Percentiles rank a stretch among this genome's conserved stretches.
These are phyloP conservation scores for Merops nubicus DNA, from an alignment of 2,113 vertebrate genomes.

Conservation along the genomic window DNA sequence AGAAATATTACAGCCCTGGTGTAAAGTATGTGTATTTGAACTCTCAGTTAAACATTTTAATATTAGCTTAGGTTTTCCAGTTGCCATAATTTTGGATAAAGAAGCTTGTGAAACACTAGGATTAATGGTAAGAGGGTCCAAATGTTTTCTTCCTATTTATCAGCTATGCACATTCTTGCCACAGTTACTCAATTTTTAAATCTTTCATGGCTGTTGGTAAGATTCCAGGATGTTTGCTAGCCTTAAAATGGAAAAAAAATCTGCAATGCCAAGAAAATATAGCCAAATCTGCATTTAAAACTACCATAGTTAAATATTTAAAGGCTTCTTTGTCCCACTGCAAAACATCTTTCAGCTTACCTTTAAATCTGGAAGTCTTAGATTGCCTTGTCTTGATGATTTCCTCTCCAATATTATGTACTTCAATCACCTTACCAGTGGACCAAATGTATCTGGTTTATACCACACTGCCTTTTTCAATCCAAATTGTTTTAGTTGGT, in stretches of 20 bases:
- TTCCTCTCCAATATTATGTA: constrained; percentile 60
- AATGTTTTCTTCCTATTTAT: constrained; percentile 68
- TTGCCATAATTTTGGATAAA: constrained; percentile 43
- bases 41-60: constrained; percentile 31
- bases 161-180: constrained; percentile 69
- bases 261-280: constrained; percentile 73
- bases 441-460: constrained; percentile 58
- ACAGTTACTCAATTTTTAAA: constrained; percentile 77
- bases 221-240: constrained; percentile 77
- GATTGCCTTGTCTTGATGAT: constrained; percentile 67
- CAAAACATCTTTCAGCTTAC: constrained; percentile 68
- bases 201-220: constrained; percentile 73
- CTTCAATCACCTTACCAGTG: constrained; percentile 48
- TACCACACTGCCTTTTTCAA: constrained; percentile 46
- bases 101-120: constrained; percentile 9
- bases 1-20: not conserved
- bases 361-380: constrained; percentile 53
- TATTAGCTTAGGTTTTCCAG: not conserved
- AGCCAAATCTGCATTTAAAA: constrained; percentile 78
- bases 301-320: constrained; percentile 74
- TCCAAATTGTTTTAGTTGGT: constrained; percentile 60
- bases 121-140: not conserved
- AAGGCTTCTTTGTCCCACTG: constrained; percentile 65
- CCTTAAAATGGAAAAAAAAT: constrained; percentile 77
- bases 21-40: constrained; percentile 16